Evolutionary conservation across 2,113 vertebrate species (phyloP).

Genomic region (Rhombomys opimus): DNA sequence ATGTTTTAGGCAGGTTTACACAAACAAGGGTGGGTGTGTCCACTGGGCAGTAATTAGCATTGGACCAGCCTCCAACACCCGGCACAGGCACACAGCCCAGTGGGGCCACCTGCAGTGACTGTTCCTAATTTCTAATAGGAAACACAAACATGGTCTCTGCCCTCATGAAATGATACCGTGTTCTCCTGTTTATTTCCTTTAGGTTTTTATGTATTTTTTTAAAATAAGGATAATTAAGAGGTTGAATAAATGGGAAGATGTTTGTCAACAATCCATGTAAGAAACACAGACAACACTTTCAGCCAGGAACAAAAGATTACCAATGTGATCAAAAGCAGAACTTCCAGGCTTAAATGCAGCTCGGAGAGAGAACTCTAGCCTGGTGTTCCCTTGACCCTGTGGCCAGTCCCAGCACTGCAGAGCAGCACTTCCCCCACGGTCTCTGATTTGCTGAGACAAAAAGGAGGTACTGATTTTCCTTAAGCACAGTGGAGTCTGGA

Average conservation of each 20-base stretch:
- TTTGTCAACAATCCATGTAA: neutral
- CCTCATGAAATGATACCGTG: neutral
- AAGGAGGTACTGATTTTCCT: slow-evolving; percentile 20
- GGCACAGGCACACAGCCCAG: neutral
- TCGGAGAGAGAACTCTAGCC: neutral
- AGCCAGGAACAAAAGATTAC: slow-evolving; percentile 7
- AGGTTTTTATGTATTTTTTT: neutral
- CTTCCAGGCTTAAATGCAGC: neutral
- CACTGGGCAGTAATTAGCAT: too few species aligned
- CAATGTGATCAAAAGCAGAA: neutral
- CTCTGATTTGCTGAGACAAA: slow-evolving; percentile 1
- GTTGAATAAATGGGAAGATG: neutral
- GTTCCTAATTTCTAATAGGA: neutral
- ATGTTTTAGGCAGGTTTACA: too few species aligned
- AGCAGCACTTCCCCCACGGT: neutral
- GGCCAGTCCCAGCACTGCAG: neutral
- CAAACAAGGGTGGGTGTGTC: too few species aligned
- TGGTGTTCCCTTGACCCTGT: neutral
- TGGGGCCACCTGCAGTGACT: neutral
- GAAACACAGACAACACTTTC: neutral
- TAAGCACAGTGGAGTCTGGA: neutral
- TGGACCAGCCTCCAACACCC: too few species aligned
- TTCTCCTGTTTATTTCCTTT: neutral
- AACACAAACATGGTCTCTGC: neutral
- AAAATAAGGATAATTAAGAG: neutral